Evolutionary conservation across 2,888 invertebrate genomes (phyloP).

Genomic region (Acanthopleura granulata): DNA sequence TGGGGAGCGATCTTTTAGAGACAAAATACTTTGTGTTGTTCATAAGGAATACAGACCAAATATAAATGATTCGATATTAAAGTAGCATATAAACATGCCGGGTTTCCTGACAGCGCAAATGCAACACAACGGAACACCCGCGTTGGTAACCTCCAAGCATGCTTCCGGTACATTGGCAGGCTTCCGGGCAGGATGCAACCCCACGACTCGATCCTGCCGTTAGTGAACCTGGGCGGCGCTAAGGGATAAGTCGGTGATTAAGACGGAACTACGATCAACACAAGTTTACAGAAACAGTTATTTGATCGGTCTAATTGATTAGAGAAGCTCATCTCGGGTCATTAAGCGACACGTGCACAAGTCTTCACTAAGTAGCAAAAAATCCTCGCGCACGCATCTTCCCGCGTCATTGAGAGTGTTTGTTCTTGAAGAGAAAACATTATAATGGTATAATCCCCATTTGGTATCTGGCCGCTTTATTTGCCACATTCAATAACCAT

Average conservation of each 20-base stretch:
- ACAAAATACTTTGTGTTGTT: too few relatives aligned
- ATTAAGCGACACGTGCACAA: slow-evolving; percentile 12
- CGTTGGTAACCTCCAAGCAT: too few relatives aligned
- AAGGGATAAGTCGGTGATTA: slow-evolving; percentile 14
- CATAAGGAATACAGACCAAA: too few relatives aligned
- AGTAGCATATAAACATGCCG: too few relatives aligned
- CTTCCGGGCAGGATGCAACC: too few relatives aligned
- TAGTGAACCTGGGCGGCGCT: background rate
- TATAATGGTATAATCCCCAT: background rate
- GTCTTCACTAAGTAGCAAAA: slow-evolving; percentile 8
- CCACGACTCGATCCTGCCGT: too few relatives aligned
- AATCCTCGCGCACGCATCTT: background rate
- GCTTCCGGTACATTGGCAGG: too few relatives aligned
- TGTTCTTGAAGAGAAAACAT: background rate
- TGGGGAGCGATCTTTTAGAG: too few relatives aligned
- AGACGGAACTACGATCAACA: background rate
- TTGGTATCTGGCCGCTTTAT: background rate
- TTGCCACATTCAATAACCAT: background rate
- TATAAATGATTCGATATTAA: too few relatives aligned
- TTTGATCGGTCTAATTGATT: slow-evolving; percentile 19
- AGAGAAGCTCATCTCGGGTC: background rate
- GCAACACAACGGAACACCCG: too few relatives aligned
- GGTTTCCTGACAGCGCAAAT: too few relatives aligned
- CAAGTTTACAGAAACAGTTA: background rate
- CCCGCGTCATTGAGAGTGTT: background rate